phyloP scores from a whole-genome alignment of 2,797 vertebrate species.

The Sylvilagus floridanus region DNA sequence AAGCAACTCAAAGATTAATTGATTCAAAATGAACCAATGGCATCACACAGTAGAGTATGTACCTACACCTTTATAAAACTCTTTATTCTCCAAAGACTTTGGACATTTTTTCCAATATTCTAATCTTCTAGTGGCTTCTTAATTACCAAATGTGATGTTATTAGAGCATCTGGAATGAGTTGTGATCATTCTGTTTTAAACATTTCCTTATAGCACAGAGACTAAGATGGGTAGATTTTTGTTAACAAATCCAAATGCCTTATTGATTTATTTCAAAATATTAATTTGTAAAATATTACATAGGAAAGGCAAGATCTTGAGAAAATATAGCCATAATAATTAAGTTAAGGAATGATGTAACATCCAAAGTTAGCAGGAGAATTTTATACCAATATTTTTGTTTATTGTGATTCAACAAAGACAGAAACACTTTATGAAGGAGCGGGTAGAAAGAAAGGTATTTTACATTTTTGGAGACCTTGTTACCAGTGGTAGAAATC shows the following conservation, averaged over 20 bases:
- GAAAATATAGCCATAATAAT: conserved; percentile 43
- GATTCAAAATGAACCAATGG: conserved; percentile 16
- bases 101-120: background rate
- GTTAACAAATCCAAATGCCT: background rate
- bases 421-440: conserved; percentile 31
- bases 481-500: conserved; percentile 26
- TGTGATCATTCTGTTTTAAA: background rate
- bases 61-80: background rate
- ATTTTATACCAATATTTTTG: conserved; percentile 14
- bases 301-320: background rate
- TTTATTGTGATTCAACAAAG: conserved; percentile 1
- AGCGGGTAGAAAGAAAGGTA: background rate
- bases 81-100: background rate
- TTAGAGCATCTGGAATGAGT: background rate
- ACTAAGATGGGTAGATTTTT: background rate
- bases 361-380: conserved; percentile 1
- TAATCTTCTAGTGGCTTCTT: conserved; percentile 7
- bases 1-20: conserved; percentile 1
- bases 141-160: background rate
- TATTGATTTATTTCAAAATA: conserved; percentile 45
- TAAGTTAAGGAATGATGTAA: conserved; percentile 31
- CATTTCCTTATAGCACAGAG: background rate
- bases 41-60: background rate
- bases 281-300: conserved; percentile 8
- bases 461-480: background rate